These are phyloP conservation scores for Umimayanthus chanpuru DNA, from an alignment of 92 coral and sea anemone species.

Conservation along the genomic window DNA sequence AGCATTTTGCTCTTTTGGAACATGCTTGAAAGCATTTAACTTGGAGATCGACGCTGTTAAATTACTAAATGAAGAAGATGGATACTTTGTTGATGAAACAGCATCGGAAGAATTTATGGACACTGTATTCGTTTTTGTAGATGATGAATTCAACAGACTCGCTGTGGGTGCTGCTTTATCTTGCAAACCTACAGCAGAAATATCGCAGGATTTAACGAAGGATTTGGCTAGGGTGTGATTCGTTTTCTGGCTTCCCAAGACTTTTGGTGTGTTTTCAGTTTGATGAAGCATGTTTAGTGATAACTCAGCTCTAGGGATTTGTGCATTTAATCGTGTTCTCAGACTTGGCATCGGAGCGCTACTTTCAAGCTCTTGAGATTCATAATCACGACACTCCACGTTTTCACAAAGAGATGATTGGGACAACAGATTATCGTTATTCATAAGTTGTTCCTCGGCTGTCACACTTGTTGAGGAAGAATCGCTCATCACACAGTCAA, in stretches of 20 bases:
- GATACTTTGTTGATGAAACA: neutral
- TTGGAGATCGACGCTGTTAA: slow-evolving; percentile 46
- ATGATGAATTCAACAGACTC: neutral
- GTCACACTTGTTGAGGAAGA: slow-evolving; percentile 46
- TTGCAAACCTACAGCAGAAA: neutral
- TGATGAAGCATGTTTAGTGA: neutral
- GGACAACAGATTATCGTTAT: neutral
- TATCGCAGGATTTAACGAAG: neutral
- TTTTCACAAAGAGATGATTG: neutral
- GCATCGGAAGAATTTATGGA: neutral
- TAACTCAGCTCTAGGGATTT: slow-evolving; percentile 11
- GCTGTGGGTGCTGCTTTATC: neutral
- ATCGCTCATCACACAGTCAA: slow-evolving; percentile 49
- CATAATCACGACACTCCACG: neutral
- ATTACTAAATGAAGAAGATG: slow-evolving; percentile 5
- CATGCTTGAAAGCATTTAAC: slow-evolving; percentile 57
- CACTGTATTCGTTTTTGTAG: neutral
- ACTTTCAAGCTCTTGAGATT: slow-evolving; percentile 32
- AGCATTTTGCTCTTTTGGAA: slow-evolving; percentile 9
- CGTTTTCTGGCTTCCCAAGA: neutral
- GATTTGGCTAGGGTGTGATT: neutral
- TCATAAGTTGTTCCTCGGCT: slow-evolving; percentile 53
- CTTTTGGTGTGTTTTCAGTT: neutral
- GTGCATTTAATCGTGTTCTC: slow-evolving; percentile 33
- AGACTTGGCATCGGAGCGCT: slow-evolving; percentile 45